Evolutionary conservation across 2,113 vertebrate species (phyloP).

Genomic region (Platysteira castanea): DNA sequence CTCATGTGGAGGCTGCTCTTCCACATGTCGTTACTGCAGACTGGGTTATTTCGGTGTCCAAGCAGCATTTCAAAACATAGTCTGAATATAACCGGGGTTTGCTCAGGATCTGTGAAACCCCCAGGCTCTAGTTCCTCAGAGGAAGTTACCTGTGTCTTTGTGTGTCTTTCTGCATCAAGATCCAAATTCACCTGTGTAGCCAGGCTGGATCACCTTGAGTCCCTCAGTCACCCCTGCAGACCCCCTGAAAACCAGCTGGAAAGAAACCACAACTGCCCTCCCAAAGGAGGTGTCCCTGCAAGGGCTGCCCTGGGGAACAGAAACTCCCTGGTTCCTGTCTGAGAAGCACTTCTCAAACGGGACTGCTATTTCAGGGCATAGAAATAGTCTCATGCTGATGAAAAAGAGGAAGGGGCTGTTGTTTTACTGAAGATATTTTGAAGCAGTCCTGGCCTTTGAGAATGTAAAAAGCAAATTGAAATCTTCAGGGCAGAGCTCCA

Average conservation of each 20-base stretch:
- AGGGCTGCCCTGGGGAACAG: background rate
- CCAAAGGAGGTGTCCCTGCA: background rate
- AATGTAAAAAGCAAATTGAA: background rate
- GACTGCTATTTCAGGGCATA: background rate
- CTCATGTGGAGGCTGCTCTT: background rate
- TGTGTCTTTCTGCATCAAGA: background rate
- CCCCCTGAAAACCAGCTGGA: background rate
- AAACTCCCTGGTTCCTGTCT: background rate
- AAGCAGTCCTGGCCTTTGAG: background rate
- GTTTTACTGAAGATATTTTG: constrained; percentile 4
- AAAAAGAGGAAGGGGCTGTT: constrained; percentile 17
- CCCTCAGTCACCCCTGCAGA: background rate
- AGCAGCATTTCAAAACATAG: background rate
- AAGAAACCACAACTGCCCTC: background rate
- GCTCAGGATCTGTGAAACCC: background rate
- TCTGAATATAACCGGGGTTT: background rate
- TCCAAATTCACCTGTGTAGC: background rate
- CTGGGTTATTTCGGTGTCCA: background rate
- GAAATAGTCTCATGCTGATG: background rate
- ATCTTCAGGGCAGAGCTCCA: background rate
- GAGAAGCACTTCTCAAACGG: background rate
- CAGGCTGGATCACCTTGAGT: background rate
- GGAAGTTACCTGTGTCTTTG: background rate
- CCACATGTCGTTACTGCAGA: background rate
- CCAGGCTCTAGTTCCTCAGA: background rate